Conservation (phyloP, 1,140 invertebrate species). For the Atta colombica region DNA sequence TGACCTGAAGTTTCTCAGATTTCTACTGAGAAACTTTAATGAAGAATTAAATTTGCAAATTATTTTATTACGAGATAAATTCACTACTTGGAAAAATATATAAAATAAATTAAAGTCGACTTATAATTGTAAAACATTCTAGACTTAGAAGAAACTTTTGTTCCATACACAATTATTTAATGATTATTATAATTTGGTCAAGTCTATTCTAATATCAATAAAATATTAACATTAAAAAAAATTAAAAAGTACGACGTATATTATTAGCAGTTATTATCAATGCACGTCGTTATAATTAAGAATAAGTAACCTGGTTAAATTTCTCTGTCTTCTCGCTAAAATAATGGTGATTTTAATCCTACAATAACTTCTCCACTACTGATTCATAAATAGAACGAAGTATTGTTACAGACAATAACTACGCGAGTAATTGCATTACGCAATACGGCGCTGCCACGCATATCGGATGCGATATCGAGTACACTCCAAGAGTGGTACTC, state of each 20-base stretch:
- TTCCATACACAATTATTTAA: neutral
- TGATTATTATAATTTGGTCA: neutral
- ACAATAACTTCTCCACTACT: conserved; percentile 51
- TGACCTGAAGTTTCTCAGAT: too few relatives aligned
- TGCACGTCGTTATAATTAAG: neutral
- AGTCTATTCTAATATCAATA: neutral
- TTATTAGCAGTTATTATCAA: neutral
- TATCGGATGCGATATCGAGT: conserved; percentile 51
- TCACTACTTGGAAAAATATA: neutral
- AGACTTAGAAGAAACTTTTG: neutral
- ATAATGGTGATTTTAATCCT: conserved; percentile 70
- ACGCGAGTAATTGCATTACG: conserved; percentile 58
- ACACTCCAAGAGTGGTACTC: conserved; percentile 47
- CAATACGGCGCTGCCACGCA: conserved; percentile 16
- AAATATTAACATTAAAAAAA: neutral
- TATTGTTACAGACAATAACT: conserved; percentile 61
- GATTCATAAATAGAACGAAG: conserved; percentile 72
- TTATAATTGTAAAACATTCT: neutral
- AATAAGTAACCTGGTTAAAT: conserved; percentile 58
- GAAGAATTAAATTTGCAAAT: neutral
- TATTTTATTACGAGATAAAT: neutral
- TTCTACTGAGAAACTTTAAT: neutral
- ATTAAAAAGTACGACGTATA: neutral
- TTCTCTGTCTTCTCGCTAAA: conserved; percentile 52
- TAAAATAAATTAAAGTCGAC: neutral